Conservation (phyloP, 2,113 vertebrate genomes). For the Brachirus orientalis region DNA sequence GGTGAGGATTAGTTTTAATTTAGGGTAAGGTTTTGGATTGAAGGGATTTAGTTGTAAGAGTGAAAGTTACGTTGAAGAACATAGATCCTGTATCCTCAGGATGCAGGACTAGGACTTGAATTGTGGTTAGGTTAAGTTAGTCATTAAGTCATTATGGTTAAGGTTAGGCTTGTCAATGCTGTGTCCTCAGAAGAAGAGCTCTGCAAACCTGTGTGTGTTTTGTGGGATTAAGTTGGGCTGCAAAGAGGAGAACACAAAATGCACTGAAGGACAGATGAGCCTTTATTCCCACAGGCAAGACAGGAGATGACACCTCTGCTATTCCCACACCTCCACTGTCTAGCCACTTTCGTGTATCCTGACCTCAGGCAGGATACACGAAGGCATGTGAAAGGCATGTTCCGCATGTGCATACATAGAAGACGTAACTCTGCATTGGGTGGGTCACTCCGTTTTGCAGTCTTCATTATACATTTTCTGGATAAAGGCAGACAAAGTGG, state of each 20-base stretch:
- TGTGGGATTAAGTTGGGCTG: constrained; percentile 4
- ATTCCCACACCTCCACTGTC: constrained; percentile 71
- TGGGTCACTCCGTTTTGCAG: constrained; percentile 4
- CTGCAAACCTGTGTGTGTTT: constrained; percentile 22
- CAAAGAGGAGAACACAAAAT: constrained; percentile 31
- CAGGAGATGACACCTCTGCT: constrained; percentile 72
- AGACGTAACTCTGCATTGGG: constrained; percentile 18
- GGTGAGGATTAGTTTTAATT: too few species aligned
- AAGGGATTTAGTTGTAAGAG: too few species aligned
- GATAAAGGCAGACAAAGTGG: constrained; percentile 20
- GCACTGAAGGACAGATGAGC: constrained; percentile 32
- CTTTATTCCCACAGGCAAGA: constrained; percentile 60
- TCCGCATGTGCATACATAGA: constrained; percentile 41
- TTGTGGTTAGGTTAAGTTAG: too few species aligned
- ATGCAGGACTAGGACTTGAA: too few species aligned
- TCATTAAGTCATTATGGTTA: too few species aligned
- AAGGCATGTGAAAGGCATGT: too few species aligned
- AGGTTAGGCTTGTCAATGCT: too few species aligned
- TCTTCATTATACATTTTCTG: constrained; percentile 16
- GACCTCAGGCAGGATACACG: constrained; percentile 59
- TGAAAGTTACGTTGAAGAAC: too few species aligned
- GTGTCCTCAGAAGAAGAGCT: too few species aligned
- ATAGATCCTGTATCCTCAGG: too few species aligned
- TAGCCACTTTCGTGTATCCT: constrained; percentile 43
- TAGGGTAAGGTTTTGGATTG: too few species aligned